Percentiles rank a stretch among this genome's conserved stretches.
phyloP scores from a whole-genome alignment of 2,888 invertebrate species.

The Epirrhoe tristata region DNA sequence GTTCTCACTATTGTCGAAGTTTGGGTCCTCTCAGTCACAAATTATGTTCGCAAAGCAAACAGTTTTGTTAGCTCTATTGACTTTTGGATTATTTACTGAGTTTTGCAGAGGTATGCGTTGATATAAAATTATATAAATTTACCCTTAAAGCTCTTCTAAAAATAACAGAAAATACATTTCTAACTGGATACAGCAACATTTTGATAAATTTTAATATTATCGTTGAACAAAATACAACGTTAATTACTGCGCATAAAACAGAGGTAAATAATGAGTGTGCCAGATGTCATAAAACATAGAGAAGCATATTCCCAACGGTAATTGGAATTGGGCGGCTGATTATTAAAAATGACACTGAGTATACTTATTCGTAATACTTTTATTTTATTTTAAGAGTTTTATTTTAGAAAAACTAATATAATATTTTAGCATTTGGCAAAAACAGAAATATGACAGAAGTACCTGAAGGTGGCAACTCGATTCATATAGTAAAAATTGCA shows the following conservation, averaged over 20 bases:
- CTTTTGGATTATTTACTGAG: constrained; percentile 13
- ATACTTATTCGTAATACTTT: too few relatives aligned
- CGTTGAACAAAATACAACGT: constrained; percentile 23
- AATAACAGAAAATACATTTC: neutral
- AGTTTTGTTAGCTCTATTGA: constrained; percentile 26
- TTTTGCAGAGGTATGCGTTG: neutral
- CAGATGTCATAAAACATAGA: constrained; percentile 36
- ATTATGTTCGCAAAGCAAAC: constrained; percentile 30
- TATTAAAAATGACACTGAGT: constrained; percentile 22
- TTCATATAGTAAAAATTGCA: too few relatives aligned
- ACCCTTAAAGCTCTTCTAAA: neutral
- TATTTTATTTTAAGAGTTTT: too few relatives aligned
- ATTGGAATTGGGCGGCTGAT: constrained; percentile 31
- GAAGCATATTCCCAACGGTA: constrained; percentile 32
- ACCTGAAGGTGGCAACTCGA: too few relatives aligned
- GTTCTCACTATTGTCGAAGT: constrained; percentile 21
- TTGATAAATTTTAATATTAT: constrained; percentile 6
- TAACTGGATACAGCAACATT: neutral
- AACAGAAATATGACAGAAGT: too few relatives aligned
- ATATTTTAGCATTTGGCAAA: neutral
- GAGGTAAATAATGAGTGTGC: constrained; percentile 36
- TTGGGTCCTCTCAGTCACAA: constrained; percentile 23
- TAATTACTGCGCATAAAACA: constrained; percentile 24
- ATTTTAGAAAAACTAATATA: too few relatives aligned
- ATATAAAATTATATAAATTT: neutral